Percentiles rank a stretch among this genome's conserved stretches.
phyloP scores from a whole-genome alignment of 2,888 invertebrate species.

The Limnephilus rhombicus region DNA sequence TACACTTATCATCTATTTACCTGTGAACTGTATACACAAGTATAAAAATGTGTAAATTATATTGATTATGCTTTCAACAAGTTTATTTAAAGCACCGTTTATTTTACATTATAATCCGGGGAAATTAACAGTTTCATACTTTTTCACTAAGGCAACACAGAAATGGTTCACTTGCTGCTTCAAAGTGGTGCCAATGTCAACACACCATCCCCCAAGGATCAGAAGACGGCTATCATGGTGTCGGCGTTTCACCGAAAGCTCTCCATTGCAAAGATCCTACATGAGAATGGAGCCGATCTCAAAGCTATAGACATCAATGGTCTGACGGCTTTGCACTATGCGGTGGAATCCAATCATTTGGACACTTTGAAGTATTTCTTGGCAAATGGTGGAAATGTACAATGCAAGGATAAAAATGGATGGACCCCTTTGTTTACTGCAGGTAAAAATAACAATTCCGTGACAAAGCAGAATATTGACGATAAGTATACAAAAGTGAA shows the following conservation, averaged over 20 bases:
- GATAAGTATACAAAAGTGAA: too few species aligned
- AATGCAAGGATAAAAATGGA: slow-evolving; percentile 73
- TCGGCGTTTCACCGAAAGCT: slow-evolving; percentile 72
- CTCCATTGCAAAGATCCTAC: slow-evolving; percentile 71
- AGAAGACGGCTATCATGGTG: slow-evolving; percentile 75
- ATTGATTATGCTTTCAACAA: too few species aligned
- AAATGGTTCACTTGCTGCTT: slow-evolving; percentile 73
- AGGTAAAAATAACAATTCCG: slow-evolving; percentile 68
- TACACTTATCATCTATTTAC: too few species aligned
- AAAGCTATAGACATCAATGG: slow-evolving; percentile 73
- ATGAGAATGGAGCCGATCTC: slow-evolving; percentile 76
- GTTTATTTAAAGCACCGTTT: too few species aligned
- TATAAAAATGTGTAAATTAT: too few species aligned
- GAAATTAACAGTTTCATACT: not conserved
- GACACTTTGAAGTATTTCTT: slow-evolving; percentile 71
- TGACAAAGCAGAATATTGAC: too few species aligned
- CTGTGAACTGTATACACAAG: too few species aligned
- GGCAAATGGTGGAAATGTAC: slow-evolving; percentile 71
- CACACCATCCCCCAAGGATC: slow-evolving; percentile 71
- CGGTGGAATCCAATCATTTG: slow-evolving; percentile 75
- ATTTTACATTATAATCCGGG: too few species aligned
- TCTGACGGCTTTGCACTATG: slow-evolving; percentile 76
- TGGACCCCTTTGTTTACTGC: slow-evolving; percentile 79
- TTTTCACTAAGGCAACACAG: slow-evolving; percentile 70
- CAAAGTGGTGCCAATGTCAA: slow-evolving; percentile 75